phyloP scores from a whole-genome alignment of 2,113 vertebrate species.

The Camelus bactrianus region DNA sequence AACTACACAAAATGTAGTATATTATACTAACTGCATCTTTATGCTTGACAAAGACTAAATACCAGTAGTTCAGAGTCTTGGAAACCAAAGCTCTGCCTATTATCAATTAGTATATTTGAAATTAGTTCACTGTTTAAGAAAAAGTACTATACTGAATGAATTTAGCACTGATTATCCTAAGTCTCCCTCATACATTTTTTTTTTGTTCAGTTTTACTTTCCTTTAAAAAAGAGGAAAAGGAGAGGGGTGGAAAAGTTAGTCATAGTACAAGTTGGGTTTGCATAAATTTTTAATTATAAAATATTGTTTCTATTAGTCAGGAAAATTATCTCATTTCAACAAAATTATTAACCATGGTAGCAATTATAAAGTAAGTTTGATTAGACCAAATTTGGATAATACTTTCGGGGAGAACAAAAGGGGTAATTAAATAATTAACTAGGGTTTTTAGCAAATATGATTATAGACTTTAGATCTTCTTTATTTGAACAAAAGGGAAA shows the following conservation, averaged over 20 bases:
- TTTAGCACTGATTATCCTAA: not conserved
- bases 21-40: not conserved
- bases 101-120: not conserved
- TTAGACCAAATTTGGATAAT: not conserved
- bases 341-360: slow-evolving; percentile 27
- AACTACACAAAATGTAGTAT: not conserved
- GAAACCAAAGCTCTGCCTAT: not conserved
- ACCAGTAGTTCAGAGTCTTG: not conserved
- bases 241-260: not conserved
- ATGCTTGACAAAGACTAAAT: not conserved
- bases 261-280: not conserved
- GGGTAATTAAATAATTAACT: not conserved
- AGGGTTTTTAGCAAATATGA: slow-evolving; percentile 31
- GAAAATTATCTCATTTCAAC: not conserved
- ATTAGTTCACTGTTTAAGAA: not conserved
- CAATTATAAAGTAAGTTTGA: slow-evolving; percentile 34
- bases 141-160: not conserved
- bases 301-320: not conserved
- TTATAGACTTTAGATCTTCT: not conserved
- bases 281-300: not conserved
- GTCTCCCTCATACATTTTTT: not conserved
- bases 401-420: not conserved
- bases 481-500: slow-evolving; percentile 25
- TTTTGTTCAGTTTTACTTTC: not conserved
- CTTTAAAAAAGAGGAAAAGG: not conserved